phyloP scores from a whole-genome alignment of 2,888 invertebrate genomes.

The Lepidonotus clava region DNA sequence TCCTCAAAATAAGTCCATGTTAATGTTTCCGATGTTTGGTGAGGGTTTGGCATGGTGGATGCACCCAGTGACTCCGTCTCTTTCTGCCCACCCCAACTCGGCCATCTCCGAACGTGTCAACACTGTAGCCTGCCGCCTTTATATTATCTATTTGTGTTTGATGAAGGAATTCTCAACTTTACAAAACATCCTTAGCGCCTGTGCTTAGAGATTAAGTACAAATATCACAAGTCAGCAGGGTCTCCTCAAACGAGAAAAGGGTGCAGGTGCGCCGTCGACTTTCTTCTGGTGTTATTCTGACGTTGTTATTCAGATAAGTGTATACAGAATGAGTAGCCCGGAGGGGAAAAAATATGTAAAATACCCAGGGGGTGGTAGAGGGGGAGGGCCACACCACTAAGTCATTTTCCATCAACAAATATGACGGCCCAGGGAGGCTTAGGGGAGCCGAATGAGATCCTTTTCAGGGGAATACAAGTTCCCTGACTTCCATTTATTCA shows the following conservation, averaged over 20 bases:
- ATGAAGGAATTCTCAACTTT: slow-evolving; percentile 48
- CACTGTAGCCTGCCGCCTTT: not conserved
- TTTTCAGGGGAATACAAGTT: not conserved
- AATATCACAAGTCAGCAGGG: slow-evolving; percentile 15
- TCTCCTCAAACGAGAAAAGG: not conserved
- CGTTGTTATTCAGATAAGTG: slow-evolving; percentile 4
- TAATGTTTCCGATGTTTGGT: not conserved
- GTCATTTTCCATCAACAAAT: slow-evolving; percentile 14
- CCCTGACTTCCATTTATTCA: slow-evolving; percentile 10
- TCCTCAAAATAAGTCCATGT: not conserved
- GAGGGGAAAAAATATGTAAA: not conserved
- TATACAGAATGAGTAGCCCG: not conserved
- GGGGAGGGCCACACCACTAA: not conserved
- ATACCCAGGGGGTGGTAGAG: not conserved
- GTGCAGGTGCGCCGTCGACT: not conserved
- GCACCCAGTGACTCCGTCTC: not conserved
- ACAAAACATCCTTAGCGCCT: slow-evolving; percentile 30
- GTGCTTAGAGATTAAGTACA: slow-evolving; percentile 20
- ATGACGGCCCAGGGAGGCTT: not conserved
- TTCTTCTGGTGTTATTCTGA: not conserved
- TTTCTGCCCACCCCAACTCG: not conserved
- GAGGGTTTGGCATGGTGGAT: not conserved
- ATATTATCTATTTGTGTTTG: slow-evolving; percentile 40
- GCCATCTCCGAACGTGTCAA: not conserved
- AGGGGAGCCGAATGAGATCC: slow-evolving; percentile 10